These are phyloP conservation scores for Rhagologus leucostigma DNA, from an alignment of 2,113 vertebrate species.

Conservation along the genomic window DNA sequence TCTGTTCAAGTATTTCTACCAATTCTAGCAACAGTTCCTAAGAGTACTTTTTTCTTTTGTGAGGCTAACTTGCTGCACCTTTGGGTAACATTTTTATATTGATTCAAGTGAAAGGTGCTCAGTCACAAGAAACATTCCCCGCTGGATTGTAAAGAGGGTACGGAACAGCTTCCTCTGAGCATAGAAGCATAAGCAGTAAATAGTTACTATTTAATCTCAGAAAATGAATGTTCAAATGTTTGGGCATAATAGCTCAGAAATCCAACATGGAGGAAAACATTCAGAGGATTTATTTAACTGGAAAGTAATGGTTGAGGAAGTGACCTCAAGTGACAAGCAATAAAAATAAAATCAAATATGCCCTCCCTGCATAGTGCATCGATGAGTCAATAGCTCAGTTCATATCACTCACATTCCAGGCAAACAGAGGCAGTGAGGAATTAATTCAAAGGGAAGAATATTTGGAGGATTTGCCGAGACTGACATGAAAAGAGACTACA, in stretches of 20 bases:
- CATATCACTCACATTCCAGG: neutral
- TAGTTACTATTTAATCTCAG: neutral
- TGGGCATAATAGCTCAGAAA: neutral
- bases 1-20: neutral
- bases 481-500: neutral
- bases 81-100: neutral
- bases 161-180: neutral
- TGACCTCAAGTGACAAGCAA: neutral
- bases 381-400: neutral
- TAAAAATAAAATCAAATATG: neutral
- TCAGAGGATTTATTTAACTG: neutral
- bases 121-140: neutral
- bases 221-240: neutral
- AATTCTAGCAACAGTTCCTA: neutral
- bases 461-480: neutral
- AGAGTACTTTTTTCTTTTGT: neutral
- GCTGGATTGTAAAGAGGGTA: neutral
- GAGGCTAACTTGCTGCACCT: neutral
- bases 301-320: neutral
- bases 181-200: neutral
- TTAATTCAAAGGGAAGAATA: neutral
- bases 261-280: neutral
- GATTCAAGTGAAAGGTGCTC: neutral
- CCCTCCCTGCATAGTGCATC: neutral
- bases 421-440: neutral